Evolutionary conservation across 2,888 invertebrate genomes (phyloP).

Genomic region (Adelphocoris suturalis): DNA sequence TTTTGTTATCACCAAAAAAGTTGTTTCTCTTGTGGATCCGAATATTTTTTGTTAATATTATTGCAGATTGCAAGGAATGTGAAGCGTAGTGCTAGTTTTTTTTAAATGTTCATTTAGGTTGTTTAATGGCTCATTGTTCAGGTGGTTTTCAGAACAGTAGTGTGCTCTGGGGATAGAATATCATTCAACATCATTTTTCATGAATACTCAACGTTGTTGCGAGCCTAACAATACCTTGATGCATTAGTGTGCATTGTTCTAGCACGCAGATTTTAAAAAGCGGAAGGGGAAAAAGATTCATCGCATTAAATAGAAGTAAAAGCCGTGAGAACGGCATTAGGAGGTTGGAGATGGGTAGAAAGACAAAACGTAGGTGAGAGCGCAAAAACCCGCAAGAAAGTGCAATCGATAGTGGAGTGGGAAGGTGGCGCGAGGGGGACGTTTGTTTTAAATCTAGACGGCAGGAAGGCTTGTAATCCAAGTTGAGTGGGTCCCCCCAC

Average conservation of each 20-base stretch:
- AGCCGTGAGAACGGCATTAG: conserved; percentile 39
- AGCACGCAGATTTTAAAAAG: background rate
- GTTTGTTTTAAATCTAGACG: conserved; percentile 56
- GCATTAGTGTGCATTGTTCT: background rate
- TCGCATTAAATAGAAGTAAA: conserved; percentile 34
- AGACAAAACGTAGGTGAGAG: background rate
- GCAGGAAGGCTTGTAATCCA: conserved; percentile 59
- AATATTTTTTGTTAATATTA: too few species aligned
- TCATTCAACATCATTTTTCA: too few species aligned
- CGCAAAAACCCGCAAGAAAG: conserved; percentile 33
- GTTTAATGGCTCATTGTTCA: too few species aligned
- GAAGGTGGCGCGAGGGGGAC: background rate
- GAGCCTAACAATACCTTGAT: background rate
- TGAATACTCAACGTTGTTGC: too few species aligned
- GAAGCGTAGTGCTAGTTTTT: too few species aligned
- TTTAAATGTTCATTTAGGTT: too few species aligned
- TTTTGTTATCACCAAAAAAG: too few species aligned
- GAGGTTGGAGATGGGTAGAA: background rate
- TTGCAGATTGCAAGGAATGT: too few species aligned
- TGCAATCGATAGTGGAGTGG: conserved; percentile 48
- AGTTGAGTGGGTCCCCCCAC: conserved; percentile 58
- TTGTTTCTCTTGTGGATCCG: too few species aligned
- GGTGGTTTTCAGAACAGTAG: too few species aligned
- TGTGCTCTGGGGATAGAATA: too few species aligned
- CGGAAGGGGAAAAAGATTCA: background rate